A percentile compares a stretch with the other conserved stretches of the same genome.
phyloP scores from a whole-genome alignment of 2,888 invertebrate species.

The Eupeodes luniger region DNA sequence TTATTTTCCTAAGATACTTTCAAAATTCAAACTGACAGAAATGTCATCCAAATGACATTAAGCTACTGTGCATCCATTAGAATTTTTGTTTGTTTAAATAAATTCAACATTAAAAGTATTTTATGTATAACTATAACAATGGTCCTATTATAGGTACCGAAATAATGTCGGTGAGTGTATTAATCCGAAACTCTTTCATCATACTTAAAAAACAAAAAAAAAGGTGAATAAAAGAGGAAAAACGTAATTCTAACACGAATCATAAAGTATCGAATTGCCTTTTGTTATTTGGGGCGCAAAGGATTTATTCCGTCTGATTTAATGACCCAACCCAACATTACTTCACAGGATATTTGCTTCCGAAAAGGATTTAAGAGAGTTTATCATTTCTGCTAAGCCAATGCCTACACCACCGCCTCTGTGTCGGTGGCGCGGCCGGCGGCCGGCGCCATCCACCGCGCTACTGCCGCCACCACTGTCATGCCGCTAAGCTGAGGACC shows the following conservation, averaged over 20 bases:
- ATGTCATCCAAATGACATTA: too few relatives aligned
- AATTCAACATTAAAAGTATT: too few relatives aligned
- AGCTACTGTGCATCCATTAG: too few relatives aligned
- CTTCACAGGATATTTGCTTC: constrained; percentile 58
- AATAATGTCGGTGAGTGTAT: neutral
- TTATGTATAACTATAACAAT: too few relatives aligned
- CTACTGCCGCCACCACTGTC: too few relatives aligned
- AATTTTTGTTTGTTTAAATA: too few relatives aligned
- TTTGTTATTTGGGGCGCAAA: constrained; percentile 51
- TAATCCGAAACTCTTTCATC: neutral
- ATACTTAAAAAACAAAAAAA: neutral
- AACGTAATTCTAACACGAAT: constrained; percentile 7
- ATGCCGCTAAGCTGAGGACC: neutral
- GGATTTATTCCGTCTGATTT: constrained; percentile 63
- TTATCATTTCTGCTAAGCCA: constrained; percentile 37
- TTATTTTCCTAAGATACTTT: too few relatives aligned
- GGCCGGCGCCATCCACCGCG: too few relatives aligned
- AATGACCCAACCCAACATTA: constrained; percentile 64
- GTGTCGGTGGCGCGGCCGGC: too few relatives aligned
- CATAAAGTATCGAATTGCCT: constrained; percentile 58
- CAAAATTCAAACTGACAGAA: too few relatives aligned
- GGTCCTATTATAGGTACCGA: neutral
- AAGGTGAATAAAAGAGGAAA: constrained; percentile 14
- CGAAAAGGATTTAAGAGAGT: constrained; percentile 58
- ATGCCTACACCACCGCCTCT: neutral